Evolutionary conservation across 1,140 invertebrate genomes (phyloP), one percentile per base, ranked within the genome.

Genomic region (Nymphalis io): DNA sequence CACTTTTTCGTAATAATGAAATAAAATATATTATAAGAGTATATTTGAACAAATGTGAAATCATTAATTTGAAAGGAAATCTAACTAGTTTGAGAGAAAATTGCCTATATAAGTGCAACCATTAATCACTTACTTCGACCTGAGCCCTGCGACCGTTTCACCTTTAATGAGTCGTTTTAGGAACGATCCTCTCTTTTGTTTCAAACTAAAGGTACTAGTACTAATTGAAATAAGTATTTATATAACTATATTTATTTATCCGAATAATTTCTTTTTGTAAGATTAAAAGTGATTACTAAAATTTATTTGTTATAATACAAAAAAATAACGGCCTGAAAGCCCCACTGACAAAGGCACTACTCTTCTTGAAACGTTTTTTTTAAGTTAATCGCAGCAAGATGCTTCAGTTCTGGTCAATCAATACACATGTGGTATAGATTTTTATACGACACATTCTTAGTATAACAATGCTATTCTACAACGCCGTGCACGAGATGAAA

Each of bases 131-230:
- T 10, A 20, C 16, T 51, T 51, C 20, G 46, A 51, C 46, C 46
- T 51, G 46, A 46, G 44, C 44, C 44, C n/a, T 15, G 44, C 44
- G 44, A 51, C 46, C 46, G 46, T 20, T 51, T 12, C 46, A 51
- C 46, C 46, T 51, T 51, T 51, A 51, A 51, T 51, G 46, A 51
- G 46, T 51, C 20, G 20, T 18, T 51, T 51, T 51, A 46, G 46
- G 46, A 21, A 11, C 46, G 18, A 8, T 8, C 27, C 27, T 51
- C 20, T 51, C 46, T 51, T 51, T 51, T 21, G 46, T 51, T 51
- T 20, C 46, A 10, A 51, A 46, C 44, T 33, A 42, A 42, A n/a
- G 44, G 3, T 21, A 51, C 46, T 16, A 48, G 18, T 15, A 48
- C 46, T 20, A 51, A 51, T 20, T 51, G 8, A 21, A 20, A 20